Evolutionary conservation across 2,113 vertebrate genomes (phyloP), one percentile per base, ranked within the genome.

Genomic region (Hippocampus zosterae): DNA sequence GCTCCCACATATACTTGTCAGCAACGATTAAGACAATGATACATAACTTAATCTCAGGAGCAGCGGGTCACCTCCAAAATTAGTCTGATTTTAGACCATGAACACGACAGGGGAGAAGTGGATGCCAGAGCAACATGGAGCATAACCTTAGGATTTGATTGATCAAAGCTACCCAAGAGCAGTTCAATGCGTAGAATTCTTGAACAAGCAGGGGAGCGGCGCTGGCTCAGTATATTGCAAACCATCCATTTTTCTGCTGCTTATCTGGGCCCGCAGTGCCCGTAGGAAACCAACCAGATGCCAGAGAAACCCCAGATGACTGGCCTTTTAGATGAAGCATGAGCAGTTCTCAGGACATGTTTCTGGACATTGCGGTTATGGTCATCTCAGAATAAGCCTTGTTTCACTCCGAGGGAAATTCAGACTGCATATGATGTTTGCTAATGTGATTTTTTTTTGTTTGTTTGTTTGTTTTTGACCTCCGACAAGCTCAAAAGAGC

Each of bases 51-150:
- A 90, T 91, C 85, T 85, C 71, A 55, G 78, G 81, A 86, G 83
- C 77, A 76, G 77, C 73, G 68, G 91, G 90, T 92, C 91, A 93
- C 89, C 89, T 91, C 87, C 79, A 91, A 84, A 90, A 88, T 89
- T 85, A 87, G 81, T 78, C 80, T 79, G 84, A 88, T 85, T 90
- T 87, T 86, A 81, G 81, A 75, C 68, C 81, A 71, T 78, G 69
- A 80, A 84, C 81, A 84, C 81, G 61, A 70, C 72, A 78, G 77
- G 74, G 41, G 72, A 79, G 66, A 80, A 71, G 71, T 65, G 70
- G 81, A 75, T 66, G 77, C 78, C 57, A 72, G 55, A 52, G 77
- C 69, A 71, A 75, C 66, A 44, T 78, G 77, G 63, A 80, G 75
- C 72, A 63, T 80, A 81, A 89, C 83, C 86, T 84, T 66, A 12